Evolutionary conservation across 2,888 invertebrate genomes (phyloP).

Genomic region (Campopleginae sp.): DNA sequence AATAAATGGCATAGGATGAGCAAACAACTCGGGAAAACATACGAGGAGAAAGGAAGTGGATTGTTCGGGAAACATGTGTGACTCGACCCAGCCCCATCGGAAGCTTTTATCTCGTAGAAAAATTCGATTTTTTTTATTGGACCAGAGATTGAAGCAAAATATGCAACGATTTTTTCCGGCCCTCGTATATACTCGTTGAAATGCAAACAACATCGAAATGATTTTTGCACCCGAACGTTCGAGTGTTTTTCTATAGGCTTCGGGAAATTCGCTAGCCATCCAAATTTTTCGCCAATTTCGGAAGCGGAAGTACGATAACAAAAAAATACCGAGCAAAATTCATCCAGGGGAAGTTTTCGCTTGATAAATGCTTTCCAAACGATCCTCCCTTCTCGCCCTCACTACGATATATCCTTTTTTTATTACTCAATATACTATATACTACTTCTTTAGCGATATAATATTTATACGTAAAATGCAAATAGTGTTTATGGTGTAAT

Average conservation of each 20-base stretch:
- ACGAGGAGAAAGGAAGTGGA: constrained; percentile 38
- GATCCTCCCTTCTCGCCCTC: constrained; percentile 17
- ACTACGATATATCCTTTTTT: constrained; percentile 17
- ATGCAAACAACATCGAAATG: constrained; percentile 52
- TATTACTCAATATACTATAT: background rate
- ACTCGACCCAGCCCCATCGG: constrained; percentile 13
- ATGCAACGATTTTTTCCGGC: constrained; percentile 61
- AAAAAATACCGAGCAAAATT: background rate
- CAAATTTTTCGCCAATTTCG: constrained; percentile 39
- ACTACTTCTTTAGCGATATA: constrained; percentile 54
- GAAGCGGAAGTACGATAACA: constrained; percentile 5
- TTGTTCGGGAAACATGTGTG: constrained; percentile 42
- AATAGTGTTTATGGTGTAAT: constrained; percentile 70
- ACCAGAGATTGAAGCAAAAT: constrained; percentile 42
- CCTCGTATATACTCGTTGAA: constrained; percentile 14
- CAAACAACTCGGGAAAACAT: constrained; percentile 50
- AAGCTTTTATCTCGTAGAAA: constrained; percentile 43
- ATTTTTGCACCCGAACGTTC: constrained; percentile 16
- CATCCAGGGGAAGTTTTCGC: constrained; percentile 7
- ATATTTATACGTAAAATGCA: constrained; percentile 65
- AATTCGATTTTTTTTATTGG: constrained; percentile 39
- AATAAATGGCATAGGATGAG: constrained; percentile 57
- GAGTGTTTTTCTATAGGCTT: constrained; percentile 20
- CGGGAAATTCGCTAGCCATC: constrained; percentile 46
- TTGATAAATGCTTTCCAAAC: constrained; percentile 40